phyloP scores from a whole-genome alignment of 1,140 invertebrate species.

The Pantala flavescens region DNA sequence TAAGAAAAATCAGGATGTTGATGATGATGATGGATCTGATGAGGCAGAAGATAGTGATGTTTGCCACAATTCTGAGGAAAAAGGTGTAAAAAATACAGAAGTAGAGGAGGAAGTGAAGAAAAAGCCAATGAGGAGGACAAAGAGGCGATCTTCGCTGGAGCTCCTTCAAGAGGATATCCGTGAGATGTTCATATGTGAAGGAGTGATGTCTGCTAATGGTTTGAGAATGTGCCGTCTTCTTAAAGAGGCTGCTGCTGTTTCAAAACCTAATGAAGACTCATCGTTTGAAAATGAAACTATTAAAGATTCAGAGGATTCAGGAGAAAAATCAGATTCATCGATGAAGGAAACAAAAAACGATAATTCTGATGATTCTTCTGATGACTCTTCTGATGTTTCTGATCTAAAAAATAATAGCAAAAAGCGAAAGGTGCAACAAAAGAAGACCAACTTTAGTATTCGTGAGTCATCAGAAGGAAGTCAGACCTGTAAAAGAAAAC shows the following conservation, averaged over 20 bases:
- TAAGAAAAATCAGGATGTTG: slow-evolving; percentile 34
- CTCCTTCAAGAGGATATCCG: slow-evolving; percentile 52
- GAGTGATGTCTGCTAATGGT: slow-evolving; percentile 42
- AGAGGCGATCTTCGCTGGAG: slow-evolving; percentile 41
- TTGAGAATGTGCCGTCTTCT: slow-evolving; percentile 41
- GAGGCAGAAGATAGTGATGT: slow-evolving; percentile 23
- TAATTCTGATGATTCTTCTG: neutral
- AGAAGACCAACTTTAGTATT: neutral
- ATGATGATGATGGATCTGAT: slow-evolving; percentile 24
- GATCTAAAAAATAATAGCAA: slow-evolving; percentile 10
- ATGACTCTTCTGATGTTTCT: neutral
- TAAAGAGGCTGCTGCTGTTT: slow-evolving; percentile 22
- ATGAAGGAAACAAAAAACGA: slow-evolving; percentile 11
- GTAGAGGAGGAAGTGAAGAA: neutral
- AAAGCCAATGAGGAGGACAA: slow-evolving; percentile 24
- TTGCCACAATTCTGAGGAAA: slow-evolving; percentile 34
- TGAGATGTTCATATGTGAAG: slow-evolving; percentile 54
- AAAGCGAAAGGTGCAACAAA: neutral
- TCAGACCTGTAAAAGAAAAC: neutral
- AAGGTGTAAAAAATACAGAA: slow-evolving; percentile 27
- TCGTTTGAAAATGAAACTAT: slow-evolving; percentile 16
- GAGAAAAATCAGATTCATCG: slow-evolving; percentile 27
- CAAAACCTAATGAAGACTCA: slow-evolving; percentile 23
- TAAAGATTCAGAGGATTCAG: slow-evolving; percentile 25
- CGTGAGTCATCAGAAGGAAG: too few species aligned